phyloP scores from a whole-genome alignment of 2,888 invertebrate genomes.

The Branchinecta sandiegonensis region DNA sequence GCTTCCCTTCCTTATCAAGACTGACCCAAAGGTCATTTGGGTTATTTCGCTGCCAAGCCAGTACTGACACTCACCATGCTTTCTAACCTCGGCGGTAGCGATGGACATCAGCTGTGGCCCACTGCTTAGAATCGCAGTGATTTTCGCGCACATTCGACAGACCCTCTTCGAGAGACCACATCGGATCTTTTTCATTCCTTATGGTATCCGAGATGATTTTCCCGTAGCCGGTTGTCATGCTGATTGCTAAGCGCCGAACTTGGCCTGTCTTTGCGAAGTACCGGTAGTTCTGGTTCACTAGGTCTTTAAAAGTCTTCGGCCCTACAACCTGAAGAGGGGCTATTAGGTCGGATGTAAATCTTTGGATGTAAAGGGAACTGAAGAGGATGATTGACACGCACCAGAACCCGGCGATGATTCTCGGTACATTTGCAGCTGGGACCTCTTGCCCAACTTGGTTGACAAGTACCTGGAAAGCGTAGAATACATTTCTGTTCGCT shows the following conservation, averaged over 20 bases:
- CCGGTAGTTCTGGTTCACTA: not conserved
- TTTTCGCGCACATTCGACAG: not conserved
- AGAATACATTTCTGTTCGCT: too few relatives aligned
- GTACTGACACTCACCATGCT: not conserved
- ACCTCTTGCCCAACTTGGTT: not conserved
- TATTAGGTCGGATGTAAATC: not conserved
- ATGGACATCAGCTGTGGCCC: not conserved
- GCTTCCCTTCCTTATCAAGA: not conserved
- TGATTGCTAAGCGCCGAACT: not conserved
- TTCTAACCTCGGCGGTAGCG: not conserved
- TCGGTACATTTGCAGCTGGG: not conserved
- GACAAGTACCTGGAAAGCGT: not conserved
- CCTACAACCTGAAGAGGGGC: not conserved
- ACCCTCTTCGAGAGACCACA: not conserved
- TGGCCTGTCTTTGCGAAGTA: constrained; percentile 9
- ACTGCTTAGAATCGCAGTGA: not conserved
- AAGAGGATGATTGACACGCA: not conserved
- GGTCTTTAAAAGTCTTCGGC: not conserved
- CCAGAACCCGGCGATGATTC: not conserved
- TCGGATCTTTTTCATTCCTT: not conserved
- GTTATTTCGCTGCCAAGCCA: not conserved
- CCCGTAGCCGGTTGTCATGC: not conserved
- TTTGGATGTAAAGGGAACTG: not conserved
- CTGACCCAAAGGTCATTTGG: not conserved
- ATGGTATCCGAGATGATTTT: constrained; percentile 4